phyloP scores from a whole-genome alignment of 2,888 invertebrate species.

The Drosophila melanosoma region DNA sequence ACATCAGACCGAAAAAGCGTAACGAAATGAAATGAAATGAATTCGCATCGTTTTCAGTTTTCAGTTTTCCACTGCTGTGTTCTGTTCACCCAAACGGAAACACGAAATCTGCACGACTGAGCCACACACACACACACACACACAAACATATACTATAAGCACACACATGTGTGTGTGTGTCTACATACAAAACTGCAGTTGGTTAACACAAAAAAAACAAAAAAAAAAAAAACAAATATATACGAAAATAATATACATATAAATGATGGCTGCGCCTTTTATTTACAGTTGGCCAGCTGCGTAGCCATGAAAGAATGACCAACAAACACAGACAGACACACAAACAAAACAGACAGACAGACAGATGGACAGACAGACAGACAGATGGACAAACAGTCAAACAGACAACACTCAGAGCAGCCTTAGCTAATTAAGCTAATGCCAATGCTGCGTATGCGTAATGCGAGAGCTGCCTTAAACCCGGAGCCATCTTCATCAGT shows the following conservation, averaged over 20 bases:
- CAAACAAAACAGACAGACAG: background rate
- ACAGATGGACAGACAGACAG: slow-evolving; percentile 10
- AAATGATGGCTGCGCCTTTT: slow-evolving; percentile 74
- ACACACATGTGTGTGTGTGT: slow-evolving; percentile 17
- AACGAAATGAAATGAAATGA: slow-evolving; percentile 78
- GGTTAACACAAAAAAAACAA: slow-evolving; percentile 40
- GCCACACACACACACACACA: slow-evolving; percentile 6
- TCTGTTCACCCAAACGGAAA: slow-evolving; percentile 77
- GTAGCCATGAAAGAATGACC: slow-evolving; percentile 65
- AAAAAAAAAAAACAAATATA: slow-evolving; percentile 2
- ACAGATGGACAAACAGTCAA: slow-evolving; percentile 4
- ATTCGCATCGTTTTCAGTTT: slow-evolving; percentile 60
- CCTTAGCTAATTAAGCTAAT: slow-evolving; percentile 73
- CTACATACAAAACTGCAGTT: slow-evolving; percentile 43
- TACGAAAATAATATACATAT: slow-evolving; percentile 54
- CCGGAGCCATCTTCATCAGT: slow-evolving; percentile 3
- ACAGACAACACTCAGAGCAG: slow-evolving; percentile 23
- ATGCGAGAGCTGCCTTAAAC: slow-evolving; percentile 18
- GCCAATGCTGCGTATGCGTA: slow-evolving; percentile 73
- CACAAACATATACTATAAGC: background rate
- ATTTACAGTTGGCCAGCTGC: slow-evolving; percentile 73
- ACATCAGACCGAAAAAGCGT: slow-evolving; percentile 80
- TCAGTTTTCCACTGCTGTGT: slow-evolving; percentile 34
- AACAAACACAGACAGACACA: slow-evolving; percentile 38
- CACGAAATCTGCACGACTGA: slow-evolving; percentile 63